Base-by-base conservation (phyloP, 2,113 vertebrate species). In the Vanacampus margaritifer region DNA sequence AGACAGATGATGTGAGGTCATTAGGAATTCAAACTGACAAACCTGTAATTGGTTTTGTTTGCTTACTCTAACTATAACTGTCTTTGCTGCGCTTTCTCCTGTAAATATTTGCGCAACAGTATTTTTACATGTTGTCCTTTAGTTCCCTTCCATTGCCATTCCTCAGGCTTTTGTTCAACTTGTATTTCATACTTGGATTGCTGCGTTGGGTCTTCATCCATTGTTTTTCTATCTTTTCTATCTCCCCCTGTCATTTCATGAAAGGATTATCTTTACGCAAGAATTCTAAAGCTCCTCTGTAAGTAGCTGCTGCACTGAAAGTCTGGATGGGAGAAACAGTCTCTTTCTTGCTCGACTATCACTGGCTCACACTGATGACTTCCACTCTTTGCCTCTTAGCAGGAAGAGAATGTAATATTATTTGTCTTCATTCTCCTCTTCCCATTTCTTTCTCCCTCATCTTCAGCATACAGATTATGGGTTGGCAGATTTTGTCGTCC, bases 1-100 rank as follows among this genome's bases (percentile, higher is more conserved):
- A 78, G 76, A 76, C 65, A 63, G 56, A 69, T 72, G 72, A 70
- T 74, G 67, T 26, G 78, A 82, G 71, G 71, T 73, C 71, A 84
- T 81, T 76, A 80, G 51, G 54, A 73, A 66, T 64, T 74, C 60
- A 65, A 72, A 82, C 65, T 79, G 74, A 80, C 74, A 82, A 86
- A 87, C 74, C 81, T 71, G 21, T 37, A 14, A 85, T 68, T 65
- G 37, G 62, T 80, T 86, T 83, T 84, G 67, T 64, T 62, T 17
- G 64, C 50, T 62, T 32, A 14, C 14, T 21, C 21, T 48, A 74
- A 60, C 14, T 21, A 21, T 48, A 74, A 60, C 80, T 65, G 68
- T 64, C 66, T 74, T 35, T 56, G 65, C 24, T 21, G 66, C 26
- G 43, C 35, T 65, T 39, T 57, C 28, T 36, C 37, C 23, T 50